Evolutionary conservation across 2,113 vertebrate species (phyloP).

Genomic region (Phalacrocorax brasilianus): DNA sequence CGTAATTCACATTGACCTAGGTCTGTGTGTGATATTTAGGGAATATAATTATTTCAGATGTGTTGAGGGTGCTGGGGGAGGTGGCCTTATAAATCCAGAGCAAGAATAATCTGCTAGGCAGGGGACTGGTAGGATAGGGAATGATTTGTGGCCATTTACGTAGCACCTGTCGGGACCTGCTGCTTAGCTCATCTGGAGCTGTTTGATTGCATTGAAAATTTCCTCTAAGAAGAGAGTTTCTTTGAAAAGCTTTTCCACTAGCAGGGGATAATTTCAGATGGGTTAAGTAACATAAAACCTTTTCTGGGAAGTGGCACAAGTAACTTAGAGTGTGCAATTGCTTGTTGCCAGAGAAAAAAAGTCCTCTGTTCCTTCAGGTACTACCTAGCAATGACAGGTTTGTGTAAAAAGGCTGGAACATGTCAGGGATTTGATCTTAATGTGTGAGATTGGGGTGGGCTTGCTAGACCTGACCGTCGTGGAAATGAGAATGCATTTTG

Average conservation of each 20-base stretch:
- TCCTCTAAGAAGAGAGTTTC: slow-evolving; percentile 21
- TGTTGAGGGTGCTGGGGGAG: background rate
- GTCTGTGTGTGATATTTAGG: background rate
- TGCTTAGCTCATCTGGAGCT: slow-evolving; percentile 33
- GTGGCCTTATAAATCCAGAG: background rate
- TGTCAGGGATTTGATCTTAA: background rate
- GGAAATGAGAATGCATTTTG: background rate
- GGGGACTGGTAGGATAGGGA: background rate
- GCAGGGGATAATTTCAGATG: background rate
- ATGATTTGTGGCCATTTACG: slow-evolving; percentile 42
- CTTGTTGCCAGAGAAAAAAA: background rate
- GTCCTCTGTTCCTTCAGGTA: background rate
- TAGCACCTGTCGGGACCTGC: slow-evolving; percentile 7
- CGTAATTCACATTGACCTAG: background rate
- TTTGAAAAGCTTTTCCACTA: background rate
- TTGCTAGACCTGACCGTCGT: background rate
- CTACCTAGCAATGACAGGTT: background rate
- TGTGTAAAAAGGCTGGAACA: background rate
- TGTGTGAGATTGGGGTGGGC: background rate
- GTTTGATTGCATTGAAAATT: slow-evolving; percentile 17
- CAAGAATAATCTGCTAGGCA: slow-evolving; percentile 13
- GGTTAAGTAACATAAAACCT: background rate
- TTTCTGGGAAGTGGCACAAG: background rate
- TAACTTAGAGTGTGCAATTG: background rate
- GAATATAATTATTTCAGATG: background rate